Evolutionary conservation across 53 echinoderm and acorn worm species (phyloP), one percentile per base, ranked within the genome.

Genomic region (Arbacia lixula): DNA sequence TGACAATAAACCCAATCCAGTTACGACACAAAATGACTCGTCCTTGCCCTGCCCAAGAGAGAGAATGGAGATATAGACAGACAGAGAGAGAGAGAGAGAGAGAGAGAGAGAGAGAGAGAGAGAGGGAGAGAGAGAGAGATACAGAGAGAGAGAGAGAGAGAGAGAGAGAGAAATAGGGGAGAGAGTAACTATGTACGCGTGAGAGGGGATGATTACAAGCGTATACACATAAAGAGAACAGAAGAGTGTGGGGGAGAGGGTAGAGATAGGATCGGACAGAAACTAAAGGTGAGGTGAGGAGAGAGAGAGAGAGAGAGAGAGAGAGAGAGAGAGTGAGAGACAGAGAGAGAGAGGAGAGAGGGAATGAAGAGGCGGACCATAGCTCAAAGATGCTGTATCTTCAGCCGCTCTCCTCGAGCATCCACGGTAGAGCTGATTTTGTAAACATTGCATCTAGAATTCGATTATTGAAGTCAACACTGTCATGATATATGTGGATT

Each of bases 401-500:
- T 68, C 1, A 22, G 27, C 43, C 26, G 36, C 69, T 40, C 43
- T 69, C n/a, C 34, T 69, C 25, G 69, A 69, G 27, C 43, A 69
- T 69, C 46, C 43, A 12, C 43, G 69, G 17, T 36, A 28, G 42
- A 11, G 69, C 43, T 53, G 53, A 74, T 56, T 81, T 49, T 28
- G 82, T 81, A 81, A 81, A 81, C 82, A 81, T 63, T 42, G 46
- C 62, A 63, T 63, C 82, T 49, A 77, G 43, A 43, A 81, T 81
- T 81, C 82, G 82, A 81, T 81, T 81, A 81, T 30, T 31, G 82
- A 34, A 81, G 82, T 81, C 82, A 61, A 63, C 64, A 81, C 43
- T 31, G 82, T 49, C 46, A 29, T 81, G 82, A 81, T 63, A 81
- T 81, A 77, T 77, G 77, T 56, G 56, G 77, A 77, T 58, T 77